Evolutionary conservation across 1,140 invertebrate species (phyloP).

Genomic region (Drosophila auraria): DNA sequence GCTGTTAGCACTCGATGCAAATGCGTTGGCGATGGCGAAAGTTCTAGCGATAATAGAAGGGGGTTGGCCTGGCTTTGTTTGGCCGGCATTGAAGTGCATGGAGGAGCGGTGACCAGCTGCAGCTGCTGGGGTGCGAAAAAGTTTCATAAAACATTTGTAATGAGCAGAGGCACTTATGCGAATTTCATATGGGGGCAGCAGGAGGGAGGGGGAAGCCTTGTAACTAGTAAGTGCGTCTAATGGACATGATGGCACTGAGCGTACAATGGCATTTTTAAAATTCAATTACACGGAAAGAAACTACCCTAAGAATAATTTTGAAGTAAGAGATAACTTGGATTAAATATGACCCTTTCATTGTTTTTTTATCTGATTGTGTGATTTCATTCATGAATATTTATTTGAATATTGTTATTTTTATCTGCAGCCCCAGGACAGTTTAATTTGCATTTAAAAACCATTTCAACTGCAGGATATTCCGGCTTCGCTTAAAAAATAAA

Average conservation of each 20-base stretch:
- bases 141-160: slow-evolving; percentile 41
- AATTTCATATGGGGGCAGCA: slow-evolving; percentile 31
- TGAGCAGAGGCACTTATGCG: slow-evolving; percentile 32
- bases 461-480: background rate
- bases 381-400: slow-evolving; percentile 2
- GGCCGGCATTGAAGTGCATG: slow-evolving; percentile 20
- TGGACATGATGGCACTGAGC: slow-evolving; percentile 8
- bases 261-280: slow-evolving; percentile 8
- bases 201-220: background rate
- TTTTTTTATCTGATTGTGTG: background rate
- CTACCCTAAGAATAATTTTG: no score
- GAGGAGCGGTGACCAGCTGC: slow-evolving; percentile 22
- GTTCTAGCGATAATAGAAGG: slow-evolving; percentile 5
- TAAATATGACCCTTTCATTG: background rate
- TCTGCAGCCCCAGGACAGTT: background rate
- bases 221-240: background rate
- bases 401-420: background rate
- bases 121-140: slow-evolving; percentile 11
- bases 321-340: no score
- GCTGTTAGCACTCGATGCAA: slow-evolving; percentile 50
- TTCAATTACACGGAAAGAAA: slow-evolving; percentile 15
- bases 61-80: slow-evolving; percentile 32
- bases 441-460: slow-evolving; percentile 12
- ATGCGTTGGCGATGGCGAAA: slow-evolving; percentile 37
- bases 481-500: slow-evolving; percentile 12